Conservation (phyloP, 2,113 vertebrate species). For the Scomber scombrus region DNA sequence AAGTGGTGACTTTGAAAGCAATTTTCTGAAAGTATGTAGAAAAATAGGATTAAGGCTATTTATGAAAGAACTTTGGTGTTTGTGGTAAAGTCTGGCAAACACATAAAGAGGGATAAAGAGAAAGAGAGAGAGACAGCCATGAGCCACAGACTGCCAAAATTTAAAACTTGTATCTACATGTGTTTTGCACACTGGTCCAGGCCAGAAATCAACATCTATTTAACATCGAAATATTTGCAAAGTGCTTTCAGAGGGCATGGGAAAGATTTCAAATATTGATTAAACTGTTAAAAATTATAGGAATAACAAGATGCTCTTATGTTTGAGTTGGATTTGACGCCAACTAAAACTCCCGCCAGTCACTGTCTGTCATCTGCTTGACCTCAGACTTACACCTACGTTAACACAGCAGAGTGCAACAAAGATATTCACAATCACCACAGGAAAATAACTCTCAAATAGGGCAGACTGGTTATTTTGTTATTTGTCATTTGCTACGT, state of each 20-base stretch:
- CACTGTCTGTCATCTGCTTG: neutral
- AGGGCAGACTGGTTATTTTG: neutral
- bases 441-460: neutral
- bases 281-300: neutral
- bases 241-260: neutral
- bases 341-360: neutral
- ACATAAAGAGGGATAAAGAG: no score
- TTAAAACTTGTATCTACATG: neutral
- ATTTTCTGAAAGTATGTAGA: no score
- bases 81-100: no score
- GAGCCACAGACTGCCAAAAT: no score
- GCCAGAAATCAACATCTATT: neutral
- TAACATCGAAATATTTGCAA: conserved; percentile 8
- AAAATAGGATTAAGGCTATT: no score
- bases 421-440: neutral
- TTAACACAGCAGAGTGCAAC: neutral
- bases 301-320: conserved; percentile 2
- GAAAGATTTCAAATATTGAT: conserved; percentile 20
- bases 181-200: neutral
- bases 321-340: conserved; percentile 9
- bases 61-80: no score
- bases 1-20: no score
- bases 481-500: neutral
- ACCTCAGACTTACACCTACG: neutral
- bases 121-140: no score